These are phyloP conservation scores for Anoplius nigerrimus DNA, from an alignment of 2,888 invertebrate genomes.

Conservation along the genomic window DNA sequence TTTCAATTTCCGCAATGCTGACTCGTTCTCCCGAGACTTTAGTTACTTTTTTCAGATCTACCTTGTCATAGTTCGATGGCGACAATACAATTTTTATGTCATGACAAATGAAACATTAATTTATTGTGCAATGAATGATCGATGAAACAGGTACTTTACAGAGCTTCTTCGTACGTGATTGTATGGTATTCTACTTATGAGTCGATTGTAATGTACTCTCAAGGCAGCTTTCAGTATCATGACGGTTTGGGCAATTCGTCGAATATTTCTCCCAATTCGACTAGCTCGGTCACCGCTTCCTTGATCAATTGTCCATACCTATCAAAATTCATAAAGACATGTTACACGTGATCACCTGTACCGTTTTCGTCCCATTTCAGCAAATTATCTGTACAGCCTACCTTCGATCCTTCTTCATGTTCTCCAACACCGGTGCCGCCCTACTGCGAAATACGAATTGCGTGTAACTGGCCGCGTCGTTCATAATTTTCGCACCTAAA, in stretches of 20 bases:
- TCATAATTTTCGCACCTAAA: constrained; percentile 50
- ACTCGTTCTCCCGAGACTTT: too few relatives aligned
- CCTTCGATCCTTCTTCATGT: constrained; percentile 54
- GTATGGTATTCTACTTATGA: neutral
- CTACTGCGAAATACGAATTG: constrained; percentile 52
- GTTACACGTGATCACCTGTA: too few relatives aligned
- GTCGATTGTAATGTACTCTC: neutral
- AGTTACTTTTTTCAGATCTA: too few relatives aligned
- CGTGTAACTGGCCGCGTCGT: constrained; percentile 39
- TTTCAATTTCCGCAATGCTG: too few relatives aligned
- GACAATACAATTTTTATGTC: too few relatives aligned
- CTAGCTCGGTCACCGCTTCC: constrained; percentile 60
- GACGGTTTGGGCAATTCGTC: constrained; percentile 53
- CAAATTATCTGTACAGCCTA: constrained; percentile 49
- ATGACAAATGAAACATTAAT: neutral
- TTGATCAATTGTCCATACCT: constrained; percentile 55
- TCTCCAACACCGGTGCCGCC: constrained; percentile 47
- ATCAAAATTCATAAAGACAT: neutral
- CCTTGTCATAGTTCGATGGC: too few relatives aligned
- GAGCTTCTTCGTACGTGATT: too few relatives aligned
- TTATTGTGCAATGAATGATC: neutral
- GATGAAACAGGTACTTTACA: too few relatives aligned
- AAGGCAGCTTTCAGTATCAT: constrained; percentile 23
- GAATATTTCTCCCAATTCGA: constrained; percentile 52
- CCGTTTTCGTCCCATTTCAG: too few relatives aligned